Percentiles rank a stretch among this genome's conserved stretches.
Conservation (phyloP, 2,797 vertebrate species). For the Zalophus californianus region DNA sequence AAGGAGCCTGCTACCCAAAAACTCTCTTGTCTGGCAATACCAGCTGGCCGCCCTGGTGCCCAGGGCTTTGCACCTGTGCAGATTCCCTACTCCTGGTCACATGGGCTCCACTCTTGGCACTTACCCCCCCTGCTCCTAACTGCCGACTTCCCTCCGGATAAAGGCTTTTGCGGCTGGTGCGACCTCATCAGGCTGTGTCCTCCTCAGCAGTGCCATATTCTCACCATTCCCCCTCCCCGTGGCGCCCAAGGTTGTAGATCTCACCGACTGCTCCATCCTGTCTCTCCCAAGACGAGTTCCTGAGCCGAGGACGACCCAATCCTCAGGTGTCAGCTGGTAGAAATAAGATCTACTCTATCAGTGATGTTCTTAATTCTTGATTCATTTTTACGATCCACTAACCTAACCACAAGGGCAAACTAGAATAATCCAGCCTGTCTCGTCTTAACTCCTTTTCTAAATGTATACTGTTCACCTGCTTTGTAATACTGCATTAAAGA, state of each 20-base stretch:
- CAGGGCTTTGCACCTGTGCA: neutral
- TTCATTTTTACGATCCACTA: neutral
- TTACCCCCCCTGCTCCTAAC: accelerated
- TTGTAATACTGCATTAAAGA: neutral
- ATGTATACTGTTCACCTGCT: neutral
- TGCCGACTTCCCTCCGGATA: neutral
- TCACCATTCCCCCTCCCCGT: neutral
- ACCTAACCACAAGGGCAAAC: conserved; percentile 25
- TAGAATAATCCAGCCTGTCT: neutral
- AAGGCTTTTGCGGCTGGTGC: neutral
- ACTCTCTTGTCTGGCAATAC: neutral
- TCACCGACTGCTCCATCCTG: neutral
- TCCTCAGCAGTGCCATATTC: neutral
- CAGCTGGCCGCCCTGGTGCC: neutral
- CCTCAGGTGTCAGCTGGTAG: neutral
- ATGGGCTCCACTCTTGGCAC: too few species aligned
- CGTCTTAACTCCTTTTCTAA: neutral
- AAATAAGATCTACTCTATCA: neutral
- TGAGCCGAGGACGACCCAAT: neutral
- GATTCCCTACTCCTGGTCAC: neutral
- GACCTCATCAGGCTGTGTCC: neutral
- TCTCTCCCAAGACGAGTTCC: neutral
- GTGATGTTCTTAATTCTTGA: neutral
- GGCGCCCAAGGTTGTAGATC: neutral
- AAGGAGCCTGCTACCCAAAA: neutral